Evolutionary conservation across 2,113 vertebrate species (phyloP), one percentile per base, ranked within the genome.

Genomic region (Diphyllodes magnificus): DNA sequence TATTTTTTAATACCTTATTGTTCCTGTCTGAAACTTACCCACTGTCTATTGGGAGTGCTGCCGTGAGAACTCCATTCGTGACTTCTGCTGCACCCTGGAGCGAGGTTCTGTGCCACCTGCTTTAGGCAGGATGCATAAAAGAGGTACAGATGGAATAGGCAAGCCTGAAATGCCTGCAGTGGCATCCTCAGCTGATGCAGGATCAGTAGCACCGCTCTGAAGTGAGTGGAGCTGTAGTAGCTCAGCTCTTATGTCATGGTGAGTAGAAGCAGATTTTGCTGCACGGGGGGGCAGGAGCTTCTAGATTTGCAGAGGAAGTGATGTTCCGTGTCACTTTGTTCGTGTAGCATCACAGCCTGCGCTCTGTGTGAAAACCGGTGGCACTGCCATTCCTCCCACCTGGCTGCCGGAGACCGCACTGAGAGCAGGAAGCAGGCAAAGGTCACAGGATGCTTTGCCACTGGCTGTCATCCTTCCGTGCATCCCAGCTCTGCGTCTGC

Each of bases 261-360:
- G 39, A 8, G 53, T 35, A 59, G 40, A 40, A 61, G 33, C 47
- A 45, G 54, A 15, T 79, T 82, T 85, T 71, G 16, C 56, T 53
- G 22, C n/a, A 40, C 1, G 1, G 21, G 5, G 39, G 30, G n/a
- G 18, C 0, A 2, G 69, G 30, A 63, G 22, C 9, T 45, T 31
- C 70, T 76, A n/a, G 20, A 31, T 59, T 71, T 76, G n/a, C 33
- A 45, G 61, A 22, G 64, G 56, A 69, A 28, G 42, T 2, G 8
- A 18, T 42, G 51, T 40, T 71, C 35, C 59, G 6, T 61, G 37
- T 59, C 37, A 11, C 24, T 45, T 65, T 42, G 44, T 42, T 53
- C 0, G 0, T n/a, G 51, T 18, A 15, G 37, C 25, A 23, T 54
- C 51, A 3, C 4, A 4, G 33, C 47, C 53, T 40, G 20, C 4